Evolutionary conservation across 2,797 vertebrate species (phyloP).

Genomic region (Lemur catta): DNA sequence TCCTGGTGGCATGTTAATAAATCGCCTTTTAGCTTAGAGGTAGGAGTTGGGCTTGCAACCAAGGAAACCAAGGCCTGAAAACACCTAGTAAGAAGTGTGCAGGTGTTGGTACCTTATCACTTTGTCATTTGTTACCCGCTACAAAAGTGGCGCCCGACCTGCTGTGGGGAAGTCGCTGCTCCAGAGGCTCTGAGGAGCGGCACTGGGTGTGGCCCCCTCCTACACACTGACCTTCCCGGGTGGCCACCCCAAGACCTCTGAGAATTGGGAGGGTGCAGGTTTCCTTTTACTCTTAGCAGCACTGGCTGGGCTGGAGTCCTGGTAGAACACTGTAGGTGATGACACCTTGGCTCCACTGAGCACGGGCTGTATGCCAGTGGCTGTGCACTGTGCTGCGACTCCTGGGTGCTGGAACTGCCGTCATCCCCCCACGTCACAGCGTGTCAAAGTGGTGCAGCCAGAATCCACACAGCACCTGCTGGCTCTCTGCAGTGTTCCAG

Average conservation of each 20-base stretch:
- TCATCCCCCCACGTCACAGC: too few relatives aligned
- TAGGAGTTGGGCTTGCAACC: background rate
- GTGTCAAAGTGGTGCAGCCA: background rate
- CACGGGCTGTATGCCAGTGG: too few relatives aligned
- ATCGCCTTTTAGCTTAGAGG: background rate
- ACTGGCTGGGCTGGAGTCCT: background rate
- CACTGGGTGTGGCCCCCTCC: background rate
- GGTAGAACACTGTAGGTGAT: background rate
- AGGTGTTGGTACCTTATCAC: background rate
- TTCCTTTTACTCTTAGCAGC: background rate
- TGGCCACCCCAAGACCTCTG: background rate
- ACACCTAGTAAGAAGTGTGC: background rate
- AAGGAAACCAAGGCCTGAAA: background rate
- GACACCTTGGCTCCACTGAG: background rate
- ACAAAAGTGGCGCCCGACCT: fast-evolving
- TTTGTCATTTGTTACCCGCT: background rate
- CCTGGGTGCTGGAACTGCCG: background rate
- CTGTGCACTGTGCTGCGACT: background rate
- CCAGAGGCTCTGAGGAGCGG: background rate
- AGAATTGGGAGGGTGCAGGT: background rate
- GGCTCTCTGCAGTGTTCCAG: background rate
- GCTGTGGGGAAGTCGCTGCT: background rate
- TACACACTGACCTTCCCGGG: background rate
- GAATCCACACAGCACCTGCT: background rate
- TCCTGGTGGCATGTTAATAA: background rate